These are phyloP conservation scores for Phalangium opilio DNA, from an alignment of 2,888 invertebrate genomes.

Conservation along the genomic window DNA sequence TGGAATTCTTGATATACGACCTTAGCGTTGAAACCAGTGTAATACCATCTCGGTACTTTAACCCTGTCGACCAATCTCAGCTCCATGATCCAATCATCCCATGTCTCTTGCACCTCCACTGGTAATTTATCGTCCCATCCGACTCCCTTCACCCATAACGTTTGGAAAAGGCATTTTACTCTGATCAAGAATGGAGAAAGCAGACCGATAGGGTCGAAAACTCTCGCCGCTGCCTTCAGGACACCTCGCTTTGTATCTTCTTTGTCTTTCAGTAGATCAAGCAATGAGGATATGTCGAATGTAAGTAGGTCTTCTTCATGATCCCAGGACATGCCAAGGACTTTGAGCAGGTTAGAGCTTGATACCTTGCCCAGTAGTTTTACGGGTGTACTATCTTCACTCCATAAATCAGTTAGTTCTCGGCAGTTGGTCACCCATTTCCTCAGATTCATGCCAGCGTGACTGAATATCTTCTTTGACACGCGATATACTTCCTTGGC, in stretches of 20 bases:
- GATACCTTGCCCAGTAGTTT: too few species aligned
- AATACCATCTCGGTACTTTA: background rate
- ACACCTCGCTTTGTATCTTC: too few species aligned
- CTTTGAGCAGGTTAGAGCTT: background rate
- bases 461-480: background rate
- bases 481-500: background rate
- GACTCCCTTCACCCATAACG: slow-evolving; percentile 2
- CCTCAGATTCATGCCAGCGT: slow-evolving; percentile 2
- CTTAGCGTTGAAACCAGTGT: too few species aligned
- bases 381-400: background rate
- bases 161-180: slow-evolving; percentile 4
- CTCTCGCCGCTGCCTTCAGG: too few species aligned
- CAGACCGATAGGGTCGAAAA: background rate
- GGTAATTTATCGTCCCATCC: slow-evolving; percentile 1
- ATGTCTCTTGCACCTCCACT: background rate
- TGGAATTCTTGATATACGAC: background rate
- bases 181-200: slow-evolving; percentile 1
- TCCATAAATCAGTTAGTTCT: background rate
- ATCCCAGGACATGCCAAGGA: slow-evolving; percentile 2
- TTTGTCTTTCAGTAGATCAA: too few species aligned
- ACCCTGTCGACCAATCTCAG: too few species aligned
- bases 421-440: slow-evolving; percentile 2
- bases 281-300: background rate
- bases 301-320: background rate
- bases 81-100: too few species aligned